Conservation (phyloP, 2,797 vertebrate species). For the Chaunax sp. region DNA sequence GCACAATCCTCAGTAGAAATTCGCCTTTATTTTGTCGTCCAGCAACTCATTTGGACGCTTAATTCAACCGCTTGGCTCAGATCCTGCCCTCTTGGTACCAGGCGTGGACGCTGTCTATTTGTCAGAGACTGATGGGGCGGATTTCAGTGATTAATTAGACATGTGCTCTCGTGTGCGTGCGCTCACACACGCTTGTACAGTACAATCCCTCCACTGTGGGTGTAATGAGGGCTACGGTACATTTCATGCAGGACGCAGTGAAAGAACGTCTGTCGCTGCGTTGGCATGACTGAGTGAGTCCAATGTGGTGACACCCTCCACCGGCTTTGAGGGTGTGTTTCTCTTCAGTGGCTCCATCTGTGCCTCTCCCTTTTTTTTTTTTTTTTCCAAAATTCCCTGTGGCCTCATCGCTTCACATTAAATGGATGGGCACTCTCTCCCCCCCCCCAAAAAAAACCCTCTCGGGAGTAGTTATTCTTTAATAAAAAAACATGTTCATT, state of each 20-base stretch:
- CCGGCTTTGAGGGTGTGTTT: conserved; percentile 51
- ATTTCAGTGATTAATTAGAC: conserved; percentile 71
- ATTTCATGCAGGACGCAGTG: conserved; percentile 61
- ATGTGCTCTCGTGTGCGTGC: conserved; percentile 36
- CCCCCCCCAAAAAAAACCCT: conserved; percentile 3
- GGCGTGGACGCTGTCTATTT: conserved; percentile 57
- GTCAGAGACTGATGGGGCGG: conserved; percentile 59
- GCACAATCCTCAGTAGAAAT: conserved; percentile 37
- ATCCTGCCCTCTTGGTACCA: conserved; percentile 54
- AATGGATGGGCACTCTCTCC: not conserved
- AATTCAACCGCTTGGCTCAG: conserved; percentile 63
- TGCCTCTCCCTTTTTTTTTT: conserved; percentile 33
- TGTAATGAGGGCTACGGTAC: conserved; percentile 66
- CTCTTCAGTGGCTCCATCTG: conserved; percentile 66
- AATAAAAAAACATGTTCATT: conserved; percentile 37
- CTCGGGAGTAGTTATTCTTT: conserved; percentile 24
- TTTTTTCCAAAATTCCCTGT: conserved; percentile 34
- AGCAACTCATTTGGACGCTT: conserved; percentile 52
- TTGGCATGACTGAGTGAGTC: conserved; percentile 60
- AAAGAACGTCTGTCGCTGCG: conserved; percentile 69
- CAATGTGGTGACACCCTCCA: conserved; percentile 51
- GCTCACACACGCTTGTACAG: conserved; percentile 29
- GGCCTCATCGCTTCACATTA: conserved; percentile 28
- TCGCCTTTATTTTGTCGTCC: conserved; percentile 57
- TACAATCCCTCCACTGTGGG: conserved; percentile 56